Evolutionary conservation across 2,888 invertebrate species (phyloP).

Genomic region (Leptarthrus brevirostris): DNA sequence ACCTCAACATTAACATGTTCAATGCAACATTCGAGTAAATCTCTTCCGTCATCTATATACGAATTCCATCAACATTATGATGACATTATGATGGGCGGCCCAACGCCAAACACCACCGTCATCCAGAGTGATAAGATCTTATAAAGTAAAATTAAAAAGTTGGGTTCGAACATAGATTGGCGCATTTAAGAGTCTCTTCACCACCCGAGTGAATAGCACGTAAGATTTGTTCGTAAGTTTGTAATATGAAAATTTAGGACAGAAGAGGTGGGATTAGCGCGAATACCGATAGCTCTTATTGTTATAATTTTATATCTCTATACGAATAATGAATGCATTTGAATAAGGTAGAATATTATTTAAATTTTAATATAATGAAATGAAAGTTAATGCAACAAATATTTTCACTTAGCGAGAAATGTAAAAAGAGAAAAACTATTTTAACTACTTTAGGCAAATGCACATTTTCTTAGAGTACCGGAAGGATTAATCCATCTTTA

Average conservation of each 20-base stretch:
- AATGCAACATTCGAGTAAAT: slow-evolving; percentile 80
- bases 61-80: not conserved
- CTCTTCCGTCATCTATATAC: not conserved
- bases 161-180: not conserved
- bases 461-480: not conserved
- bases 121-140: too few relatives aligned
- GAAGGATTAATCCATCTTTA: not conserved
- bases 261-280: not conserved
- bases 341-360: not conserved
- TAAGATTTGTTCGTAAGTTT: slow-evolving; percentile 32
- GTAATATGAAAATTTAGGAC: not conserved
- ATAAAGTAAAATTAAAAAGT: not conserved
- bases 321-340: not conserved
- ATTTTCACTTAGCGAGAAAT: not conserved
- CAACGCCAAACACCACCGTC: too few relatives aligned
- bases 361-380: not conserved
- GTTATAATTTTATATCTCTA: slow-evolving; percentile 3
- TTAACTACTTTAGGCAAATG: not conserved
- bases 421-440: not conserved
- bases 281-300: not conserved
- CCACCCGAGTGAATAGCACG: slow-evolving; percentile 27
- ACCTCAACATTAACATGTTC: slow-evolving; percentile 90
- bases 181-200: slow-evolving; percentile 23
- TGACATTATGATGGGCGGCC: not conserved
- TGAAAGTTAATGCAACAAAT: not conserved